Evolutionary conservation across 1,140 invertebrate genomes (phyloP).

Genomic region (Rhizoglyphus robini): DNA sequence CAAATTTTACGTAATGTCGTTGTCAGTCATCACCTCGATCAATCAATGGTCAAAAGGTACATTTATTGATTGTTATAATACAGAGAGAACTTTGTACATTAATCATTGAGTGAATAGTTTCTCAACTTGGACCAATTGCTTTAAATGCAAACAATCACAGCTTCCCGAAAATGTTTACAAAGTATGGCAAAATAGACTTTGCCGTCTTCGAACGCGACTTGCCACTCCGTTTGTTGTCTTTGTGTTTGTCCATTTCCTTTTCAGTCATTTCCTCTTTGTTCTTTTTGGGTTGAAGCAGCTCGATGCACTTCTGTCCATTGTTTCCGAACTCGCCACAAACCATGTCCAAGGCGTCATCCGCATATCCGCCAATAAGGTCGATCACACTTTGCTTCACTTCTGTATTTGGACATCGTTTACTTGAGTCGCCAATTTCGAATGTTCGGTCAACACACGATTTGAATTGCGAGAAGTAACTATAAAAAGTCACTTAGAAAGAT

Average conservation of each 20-base stretch:
- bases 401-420: neutral
- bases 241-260: neutral
- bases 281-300: neutral
- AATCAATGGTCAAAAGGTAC: too few relatives aligned
- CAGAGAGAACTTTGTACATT: too few relatives aligned
- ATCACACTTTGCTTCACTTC: neutral
- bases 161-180: constrained; percentile 4
- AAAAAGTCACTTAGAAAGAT: neutral
- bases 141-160: too few relatives aligned
- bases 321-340: neutral
- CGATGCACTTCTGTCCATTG: neutral
- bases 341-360: neutral
- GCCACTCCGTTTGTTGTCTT: neutral
- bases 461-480: constrained; percentile 1
- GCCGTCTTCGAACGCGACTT: neutral
- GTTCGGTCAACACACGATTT: neutral
- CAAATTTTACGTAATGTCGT: too few relatives aligned
- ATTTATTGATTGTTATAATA: too few relatives aligned
- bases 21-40: too few relatives aligned
- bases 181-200: constrained; percentile 1
- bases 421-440: neutral
- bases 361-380: constrained; percentile 7
- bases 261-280: neutral
- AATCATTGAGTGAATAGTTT: too few relatives aligned
- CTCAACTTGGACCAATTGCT: too few relatives aligned